Percentiles rank a stretch among this genome's conserved stretches.
Evolutionary conservation across 2,113 vertebrate species (phyloP).

Genomic region (Chloebia gouldiae): DNA sequence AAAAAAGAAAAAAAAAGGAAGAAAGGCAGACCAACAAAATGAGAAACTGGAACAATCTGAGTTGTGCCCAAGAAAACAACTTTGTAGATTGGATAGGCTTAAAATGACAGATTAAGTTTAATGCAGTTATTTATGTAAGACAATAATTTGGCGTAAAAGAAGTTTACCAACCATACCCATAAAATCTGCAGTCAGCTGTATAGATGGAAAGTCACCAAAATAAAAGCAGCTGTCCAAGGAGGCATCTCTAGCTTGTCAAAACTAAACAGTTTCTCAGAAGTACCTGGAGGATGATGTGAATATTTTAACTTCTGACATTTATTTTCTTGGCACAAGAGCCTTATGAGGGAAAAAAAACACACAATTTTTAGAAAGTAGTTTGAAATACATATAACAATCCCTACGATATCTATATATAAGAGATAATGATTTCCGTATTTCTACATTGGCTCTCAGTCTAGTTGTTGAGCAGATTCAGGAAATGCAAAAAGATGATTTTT

Average conservation of each 20-base stretch:
- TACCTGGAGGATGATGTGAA: not conserved
- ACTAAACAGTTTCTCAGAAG: not conserved
- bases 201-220: conserved; percentile 35
- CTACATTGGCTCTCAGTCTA: not conserved
- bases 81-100: not conserved
- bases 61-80: not conserved
- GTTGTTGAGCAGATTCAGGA: not conserved
- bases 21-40: not conserved
- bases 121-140: not conserved
- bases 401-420: not conserved
- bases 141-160: conserved; percentile 16
- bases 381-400: not conserved
- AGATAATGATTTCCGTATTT: not conserved
- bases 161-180: conserved; percentile 23
- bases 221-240: conserved; percentile 24
- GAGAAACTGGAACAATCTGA: conserved; percentile 8
- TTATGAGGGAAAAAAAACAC: not conserved
- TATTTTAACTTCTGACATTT: not conserved
- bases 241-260: not conserved
- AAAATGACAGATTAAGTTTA: conserved; percentile 17
- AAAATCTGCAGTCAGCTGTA: conserved; percentile 23
- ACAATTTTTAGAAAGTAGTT: not conserved
- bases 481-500: not conserved
- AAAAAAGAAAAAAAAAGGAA: not conserved
- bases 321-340: not conserved